phyloP scores from a whole-genome alignment of 2,797 vertebrate genomes.

The Alauda arvensis region DNA sequence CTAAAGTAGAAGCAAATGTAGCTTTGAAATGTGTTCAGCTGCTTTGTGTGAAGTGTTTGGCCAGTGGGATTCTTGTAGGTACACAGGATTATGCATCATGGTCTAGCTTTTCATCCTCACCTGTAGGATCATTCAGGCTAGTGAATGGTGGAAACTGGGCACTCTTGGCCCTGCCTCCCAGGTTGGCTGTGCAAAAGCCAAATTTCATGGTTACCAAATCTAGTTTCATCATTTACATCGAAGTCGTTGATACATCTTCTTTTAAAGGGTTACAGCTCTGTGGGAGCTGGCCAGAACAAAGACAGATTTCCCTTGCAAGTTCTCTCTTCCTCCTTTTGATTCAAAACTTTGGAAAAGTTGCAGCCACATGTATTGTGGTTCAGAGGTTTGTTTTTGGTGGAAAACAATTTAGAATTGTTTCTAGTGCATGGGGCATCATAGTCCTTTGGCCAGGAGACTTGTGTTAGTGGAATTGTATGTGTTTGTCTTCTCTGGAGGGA shows the following conservation, averaged over 20 bases:
- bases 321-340: not conserved
- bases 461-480: not conserved
- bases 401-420: not conserved
- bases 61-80: not conserved
- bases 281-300: not conserved
- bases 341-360: not conserved
- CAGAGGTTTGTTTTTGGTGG: not conserved
- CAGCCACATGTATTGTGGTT: accelerated
- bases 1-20: not conserved
- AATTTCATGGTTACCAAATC: not conserved
- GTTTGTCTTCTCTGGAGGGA: not conserved
- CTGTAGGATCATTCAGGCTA: not conserved
- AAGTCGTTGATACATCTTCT: not conserved
- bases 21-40: not conserved
- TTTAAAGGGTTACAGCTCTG: not conserved
- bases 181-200: not conserved
- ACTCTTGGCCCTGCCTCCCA: not conserved
- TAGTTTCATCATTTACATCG: not conserved
- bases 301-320: not conserved
- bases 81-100: not conserved
- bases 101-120: not conserved
- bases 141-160: not conserved
- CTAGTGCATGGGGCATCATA: not conserved
- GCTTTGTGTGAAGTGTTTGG: not conserved
- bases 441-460: not conserved